These are phyloP conservation scores for Novumbra hubbsi DNA, from an alignment of 2,797 vertebrate genomes.

Conservation along the genomic window DNA sequence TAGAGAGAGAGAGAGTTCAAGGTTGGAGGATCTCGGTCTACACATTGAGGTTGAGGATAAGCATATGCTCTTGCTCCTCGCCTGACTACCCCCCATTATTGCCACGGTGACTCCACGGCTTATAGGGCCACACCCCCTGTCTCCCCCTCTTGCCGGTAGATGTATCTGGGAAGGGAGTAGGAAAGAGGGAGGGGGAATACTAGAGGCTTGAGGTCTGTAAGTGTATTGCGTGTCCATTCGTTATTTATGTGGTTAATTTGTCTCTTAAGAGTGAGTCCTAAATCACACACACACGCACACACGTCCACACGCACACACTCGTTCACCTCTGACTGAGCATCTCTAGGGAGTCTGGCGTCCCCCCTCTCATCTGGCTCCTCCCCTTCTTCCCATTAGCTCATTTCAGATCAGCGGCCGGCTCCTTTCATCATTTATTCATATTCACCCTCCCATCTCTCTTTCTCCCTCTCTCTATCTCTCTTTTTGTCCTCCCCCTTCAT, in stretches of 20 bases:
- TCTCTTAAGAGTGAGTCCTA: neutral
- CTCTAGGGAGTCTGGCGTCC: slow-evolving; percentile 23
- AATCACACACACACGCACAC: slow-evolving; percentile 8
- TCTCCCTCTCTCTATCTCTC: slow-evolving; percentile 10
- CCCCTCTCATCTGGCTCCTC: neutral
- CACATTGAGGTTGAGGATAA: neutral
- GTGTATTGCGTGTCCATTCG: neutral
- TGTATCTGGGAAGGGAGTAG: slow-evolving; percentile 4
- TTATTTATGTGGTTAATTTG: slow-evolving; percentile 25
- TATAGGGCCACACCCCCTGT: slow-evolving; percentile 14
- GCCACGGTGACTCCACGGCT: neutral
- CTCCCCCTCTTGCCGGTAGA: slow-evolving; percentile 5
- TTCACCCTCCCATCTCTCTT: slow-evolving; percentile 5
- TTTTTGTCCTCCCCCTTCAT: neutral
- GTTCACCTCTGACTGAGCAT: slow-evolving; percentile 32
- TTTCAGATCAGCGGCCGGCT: slow-evolving; percentile 39
- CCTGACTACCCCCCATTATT: slow-evolving; percentile 19
- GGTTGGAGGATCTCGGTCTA: neutral
- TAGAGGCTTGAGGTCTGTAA: slow-evolving; percentile 1
- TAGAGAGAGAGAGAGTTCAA: neutral
- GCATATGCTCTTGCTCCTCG: slow-evolving; percentile 12
- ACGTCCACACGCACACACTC: slow-evolving; percentile 6
- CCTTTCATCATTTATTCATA: slow-evolving; percentile 55
- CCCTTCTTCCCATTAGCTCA: slow-evolving; percentile 37
- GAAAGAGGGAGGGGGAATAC: no score